Conservation (phyloP, 2,888 invertebrate species). For the Gonocerus acuteangulatus region DNA sequence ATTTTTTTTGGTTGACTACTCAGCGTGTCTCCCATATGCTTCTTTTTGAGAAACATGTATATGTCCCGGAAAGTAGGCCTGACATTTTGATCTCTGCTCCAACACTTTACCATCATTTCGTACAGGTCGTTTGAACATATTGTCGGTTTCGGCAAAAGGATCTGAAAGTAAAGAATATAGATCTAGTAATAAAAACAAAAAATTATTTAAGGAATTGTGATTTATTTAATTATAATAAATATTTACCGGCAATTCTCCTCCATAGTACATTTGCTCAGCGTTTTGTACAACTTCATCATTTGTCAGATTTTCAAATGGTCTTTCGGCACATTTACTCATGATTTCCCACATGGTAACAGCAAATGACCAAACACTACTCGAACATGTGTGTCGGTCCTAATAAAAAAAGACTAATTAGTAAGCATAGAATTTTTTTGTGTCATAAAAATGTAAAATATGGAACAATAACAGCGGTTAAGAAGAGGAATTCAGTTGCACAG, state of each 20-base stretch:
- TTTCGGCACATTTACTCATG: constrained; percentile 52
- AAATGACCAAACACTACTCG: constrained; percentile 56
- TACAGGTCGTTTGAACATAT: constrained; percentile 70
- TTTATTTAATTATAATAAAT: no score
- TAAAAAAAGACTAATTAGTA: neutral
- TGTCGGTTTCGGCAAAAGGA: constrained; percentile 62
- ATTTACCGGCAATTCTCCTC: constrained; percentile 55
- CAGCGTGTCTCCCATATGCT: constrained; percentile 47
- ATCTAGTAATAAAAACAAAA: neutral
- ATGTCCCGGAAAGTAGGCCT: constrained; percentile 60
- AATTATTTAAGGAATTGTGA: neutral
- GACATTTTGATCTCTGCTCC: constrained; percentile 53
- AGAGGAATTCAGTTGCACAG: no score
- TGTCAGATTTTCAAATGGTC: constrained; percentile 53
- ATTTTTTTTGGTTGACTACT: constrained; percentile 23
- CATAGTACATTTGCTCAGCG: constrained; percentile 58
- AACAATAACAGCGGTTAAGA: neutral
- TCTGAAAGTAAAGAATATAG: constrained; percentile 40
- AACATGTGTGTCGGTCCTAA: constrained; percentile 56
- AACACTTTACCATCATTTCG: constrained; percentile 64
- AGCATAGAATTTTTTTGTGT: no score
- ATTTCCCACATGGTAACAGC: constrained; percentile 60
- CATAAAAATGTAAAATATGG: neutral
- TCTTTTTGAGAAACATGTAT: constrained; percentile 59
- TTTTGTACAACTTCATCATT: constrained; percentile 57